A percentile compares a stretch with the other conserved stretches of the same genome.
Conservation (phyloP, 2,113 vertebrate species). For the Catharus minimus region DNA sequence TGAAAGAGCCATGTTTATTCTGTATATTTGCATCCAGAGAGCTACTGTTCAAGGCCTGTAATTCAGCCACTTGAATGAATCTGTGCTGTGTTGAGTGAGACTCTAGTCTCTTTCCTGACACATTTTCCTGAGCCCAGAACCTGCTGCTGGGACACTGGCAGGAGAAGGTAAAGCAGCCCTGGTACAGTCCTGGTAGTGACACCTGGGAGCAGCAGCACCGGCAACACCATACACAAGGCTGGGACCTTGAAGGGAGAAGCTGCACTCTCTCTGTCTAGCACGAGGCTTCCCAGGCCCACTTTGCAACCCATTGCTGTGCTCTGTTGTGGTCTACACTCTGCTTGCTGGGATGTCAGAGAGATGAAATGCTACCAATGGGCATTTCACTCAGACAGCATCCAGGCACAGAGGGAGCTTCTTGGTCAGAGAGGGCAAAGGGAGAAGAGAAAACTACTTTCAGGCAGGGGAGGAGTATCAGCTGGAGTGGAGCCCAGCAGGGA, state of each 20-base stretch:
- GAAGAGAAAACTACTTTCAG: not conserved
- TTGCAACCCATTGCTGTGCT: not conserved
- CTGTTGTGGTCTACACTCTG: not conserved
- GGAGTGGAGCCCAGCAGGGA: not conserved
- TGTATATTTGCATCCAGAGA: constrained; percentile 14
- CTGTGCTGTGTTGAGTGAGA: not conserved
- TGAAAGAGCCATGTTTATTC: not conserved
- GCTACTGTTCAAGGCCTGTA: constrained; percentile 20
- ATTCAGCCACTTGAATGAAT: constrained; percentile 38
- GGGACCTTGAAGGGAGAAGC: not conserved
- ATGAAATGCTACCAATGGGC: not conserved
- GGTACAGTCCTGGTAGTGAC: not conserved
- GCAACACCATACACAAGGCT: not conserved
- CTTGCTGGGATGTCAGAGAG: not conserved
- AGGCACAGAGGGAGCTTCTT: not conserved
- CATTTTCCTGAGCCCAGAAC: constrained; percentile 7
- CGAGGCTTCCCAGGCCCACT: not conserved
- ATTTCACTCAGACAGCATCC: not conserved
- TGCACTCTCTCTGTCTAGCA: not conserved
- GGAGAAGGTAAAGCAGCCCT: not conserved
- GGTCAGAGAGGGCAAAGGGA: not conserved
- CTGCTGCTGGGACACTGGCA: not conserved
- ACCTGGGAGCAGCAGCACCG: not conserved
- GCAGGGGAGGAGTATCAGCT: not conserved
- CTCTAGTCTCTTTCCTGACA: not conserved